Base-by-base conservation (phyloP, 1,140 invertebrate species). In the Lycorma delicatula region DNA sequence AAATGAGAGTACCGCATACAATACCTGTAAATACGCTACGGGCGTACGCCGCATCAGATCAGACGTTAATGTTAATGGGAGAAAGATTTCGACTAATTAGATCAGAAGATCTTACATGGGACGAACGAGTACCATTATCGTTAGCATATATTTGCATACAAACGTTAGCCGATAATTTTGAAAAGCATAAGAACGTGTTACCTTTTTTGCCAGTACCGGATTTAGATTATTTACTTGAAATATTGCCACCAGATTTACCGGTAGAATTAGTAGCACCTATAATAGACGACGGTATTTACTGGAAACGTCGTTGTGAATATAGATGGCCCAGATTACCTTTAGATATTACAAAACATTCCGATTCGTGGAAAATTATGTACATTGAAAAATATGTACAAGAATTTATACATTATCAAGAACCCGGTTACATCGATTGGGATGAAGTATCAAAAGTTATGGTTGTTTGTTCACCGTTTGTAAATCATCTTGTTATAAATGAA, bases 221-320 rank as follows among this genome's bases (percentile, higher is more conserved):
- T 49, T 65, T 60, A 26, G 65, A 71, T 36, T 25, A 59, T 13
- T 48, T 76, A 7, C 58, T 72, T 20, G 73, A 74, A 67, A 66
- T 68, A 13, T 56, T 76, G 26, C 66, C 72, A 0, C 63, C 67
- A 7, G 64, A 72, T 58, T 60, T 76, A 3, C 70, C 72, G 1
- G 67, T 76, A 26, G 62, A 72, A 0, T 16, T 73, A 29, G 60
- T 63, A 1, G 68, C 73, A 22, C 61, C 53, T 36, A 59, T 60
- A 20, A 68, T 76, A 31, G 54, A 62, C 0, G 56, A 70, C 27
- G 71, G 72, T 12, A 55, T 68, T 51, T 75, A 71, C 60, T 76
- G 74, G 74, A 59, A 70, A 61, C 67, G 73, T 13, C 64, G 65
- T 13, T 65, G 70, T 1, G 64, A 65, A 54, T 59, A 63, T 26